Conservation (phyloP, 2,888 invertebrate genomes). For the Neocrepidodera transversa region DNA sequence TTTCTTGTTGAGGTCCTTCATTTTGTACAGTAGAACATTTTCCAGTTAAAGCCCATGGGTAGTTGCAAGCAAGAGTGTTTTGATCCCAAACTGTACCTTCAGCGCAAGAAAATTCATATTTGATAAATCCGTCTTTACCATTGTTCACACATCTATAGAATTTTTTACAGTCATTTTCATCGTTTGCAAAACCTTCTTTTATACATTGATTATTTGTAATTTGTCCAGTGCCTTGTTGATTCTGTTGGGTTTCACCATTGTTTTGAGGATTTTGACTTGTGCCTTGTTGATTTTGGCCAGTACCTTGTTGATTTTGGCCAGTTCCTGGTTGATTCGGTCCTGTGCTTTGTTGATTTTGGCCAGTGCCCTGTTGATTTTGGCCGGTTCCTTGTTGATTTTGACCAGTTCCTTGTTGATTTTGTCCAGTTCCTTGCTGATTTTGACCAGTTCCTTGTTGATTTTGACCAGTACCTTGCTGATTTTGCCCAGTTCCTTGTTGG, state of each 20-base stretch:
- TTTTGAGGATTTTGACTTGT: slow-evolving; percentile 24
- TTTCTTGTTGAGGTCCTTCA: slow-evolving; percentile 13
- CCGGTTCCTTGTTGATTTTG: slow-evolving; percentile 26
- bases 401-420: slow-evolving; percentile 14
- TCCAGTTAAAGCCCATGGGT: slow-evolving; percentile 64
- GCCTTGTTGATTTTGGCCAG: slow-evolving; percentile 26
- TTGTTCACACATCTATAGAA: slow-evolving; percentile 79
- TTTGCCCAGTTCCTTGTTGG: no score
- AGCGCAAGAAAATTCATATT: slow-evolving; percentile 72
- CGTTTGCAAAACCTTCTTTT: slow-evolving; percentile 75
- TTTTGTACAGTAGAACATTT: slow-evolving; percentile 29
- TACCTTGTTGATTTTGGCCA: slow-evolving; percentile 23
- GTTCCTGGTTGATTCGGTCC: slow-evolving; percentile 12
- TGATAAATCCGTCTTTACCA: slow-evolving; percentile 63
- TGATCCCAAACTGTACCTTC: slow-evolving; percentile 78
- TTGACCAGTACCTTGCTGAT: slow-evolving; percentile 32
- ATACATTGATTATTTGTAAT: slow-evolving; percentile 58
- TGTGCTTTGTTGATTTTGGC: slow-evolving; percentile 7
- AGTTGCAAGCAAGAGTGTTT: slow-evolving; percentile 70
- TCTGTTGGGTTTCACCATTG: slow-evolving; percentile 11
- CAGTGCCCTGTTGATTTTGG: background rate
- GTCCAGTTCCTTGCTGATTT: slow-evolving; percentile 21
- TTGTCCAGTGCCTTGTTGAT: slow-evolving; percentile 1
- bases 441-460: no score
- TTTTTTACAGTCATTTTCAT: slow-evolving; percentile 73